phyloP scores from a whole-genome alignment of 2,797 vertebrate genomes.

The Aratinga solstitialis region DNA sequence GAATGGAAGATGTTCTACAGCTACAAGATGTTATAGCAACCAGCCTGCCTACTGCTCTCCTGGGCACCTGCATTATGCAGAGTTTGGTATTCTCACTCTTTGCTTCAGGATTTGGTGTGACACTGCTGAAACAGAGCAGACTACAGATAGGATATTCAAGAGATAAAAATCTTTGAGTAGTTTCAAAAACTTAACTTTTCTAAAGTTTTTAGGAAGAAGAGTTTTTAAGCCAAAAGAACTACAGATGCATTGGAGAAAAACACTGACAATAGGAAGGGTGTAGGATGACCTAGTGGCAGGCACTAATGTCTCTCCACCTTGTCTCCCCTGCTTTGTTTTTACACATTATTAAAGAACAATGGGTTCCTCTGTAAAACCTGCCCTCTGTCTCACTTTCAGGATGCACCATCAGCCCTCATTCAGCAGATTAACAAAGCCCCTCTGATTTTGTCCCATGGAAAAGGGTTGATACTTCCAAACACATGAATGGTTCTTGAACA shows the following conservation, averaged over 20 bases:
- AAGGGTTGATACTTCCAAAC: not conserved
- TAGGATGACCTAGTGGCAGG: not conserved
- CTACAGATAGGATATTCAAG: not conserved
- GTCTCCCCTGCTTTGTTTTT: not conserved
- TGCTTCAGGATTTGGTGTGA: conserved; percentile 29
- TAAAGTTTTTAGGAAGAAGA: not conserved
- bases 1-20: conserved; percentile 54
- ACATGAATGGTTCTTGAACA: not conserved
- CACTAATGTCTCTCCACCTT: not conserved
- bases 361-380: not conserved
- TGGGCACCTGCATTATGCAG: conserved; percentile 52
- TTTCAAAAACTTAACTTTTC: not conserved
- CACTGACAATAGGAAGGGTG: not conserved
- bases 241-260: not conserved
- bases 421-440: not conserved
- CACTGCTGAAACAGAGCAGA: conserved; percentile 32
- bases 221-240: not conserved
- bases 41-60: conserved; percentile 53
- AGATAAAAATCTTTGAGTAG: not conserved
- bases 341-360: not conserved
- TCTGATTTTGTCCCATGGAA: not conserved
- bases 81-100: conserved; percentile 44
- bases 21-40: conserved; percentile 60
- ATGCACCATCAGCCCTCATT: not conserved
- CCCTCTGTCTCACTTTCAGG: not conserved